Conservation (phyloP, 2,113 vertebrate genomes). For the Seriola rivoliana region DNA sequence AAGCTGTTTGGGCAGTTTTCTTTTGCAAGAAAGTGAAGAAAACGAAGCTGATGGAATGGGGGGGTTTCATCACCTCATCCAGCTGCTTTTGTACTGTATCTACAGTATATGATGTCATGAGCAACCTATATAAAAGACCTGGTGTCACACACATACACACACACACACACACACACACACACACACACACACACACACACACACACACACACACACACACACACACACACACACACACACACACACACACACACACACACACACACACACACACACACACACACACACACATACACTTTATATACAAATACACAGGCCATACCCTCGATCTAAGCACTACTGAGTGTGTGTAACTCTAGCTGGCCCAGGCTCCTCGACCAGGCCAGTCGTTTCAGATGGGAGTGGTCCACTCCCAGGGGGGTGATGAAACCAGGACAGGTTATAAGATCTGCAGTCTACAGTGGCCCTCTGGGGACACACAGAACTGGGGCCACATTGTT, state of each 20-base stretch:
- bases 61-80: neutral
- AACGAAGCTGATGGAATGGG: neutral
- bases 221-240: neutral
- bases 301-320: slow-evolving; percentile 12
- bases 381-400: slow-evolving; percentile 63
- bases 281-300: neutral
- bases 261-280: neutral
- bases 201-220: neutral
- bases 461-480: slow-evolving; percentile 75
- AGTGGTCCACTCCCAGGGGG: slow-evolving; percentile 69
- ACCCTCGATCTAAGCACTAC: slow-evolving; percentile 32
- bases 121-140: neutral
- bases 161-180: neutral
- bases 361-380: slow-evolving; percentile 27
- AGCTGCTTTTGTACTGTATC: neutral
- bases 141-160: neutral
- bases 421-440: slow-evolving; percentile 81
- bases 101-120: slow-evolving; percentile 12
- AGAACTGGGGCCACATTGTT: slow-evolving; percentile 80
- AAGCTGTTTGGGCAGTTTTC: neutral
- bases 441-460: slow-evolving; percentile 75
- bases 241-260: neutral
- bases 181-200: too few species aligned
- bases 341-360: slow-evolving; percentile 56
- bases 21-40: slow-evolving; percentile 1